Base-by-base conservation (phyloP, 2,888 invertebrate genomes). In the Lasioglossum figueresi region DNA sequence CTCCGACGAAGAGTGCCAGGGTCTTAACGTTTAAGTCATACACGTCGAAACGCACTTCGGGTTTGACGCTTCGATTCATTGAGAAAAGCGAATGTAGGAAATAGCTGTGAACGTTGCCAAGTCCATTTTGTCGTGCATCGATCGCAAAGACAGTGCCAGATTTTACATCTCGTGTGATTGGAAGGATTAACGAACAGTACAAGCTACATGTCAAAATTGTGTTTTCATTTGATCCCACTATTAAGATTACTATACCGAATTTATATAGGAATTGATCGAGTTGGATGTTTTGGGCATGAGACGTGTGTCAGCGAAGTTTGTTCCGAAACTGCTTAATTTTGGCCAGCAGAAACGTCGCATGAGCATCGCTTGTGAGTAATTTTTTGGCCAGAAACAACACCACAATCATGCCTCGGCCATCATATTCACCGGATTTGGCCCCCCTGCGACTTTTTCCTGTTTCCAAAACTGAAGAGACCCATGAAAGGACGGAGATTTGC, bases 111-210 rank as follows among this genome's bases (percentile, higher is more conserved):
- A 82, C 82, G 80, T 77, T 88, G 86, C 79, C 86, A 88, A 82
- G 73, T 82, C 82, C 87, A 86, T 87, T 87, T 76, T 48, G 52
- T 68, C 75, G 63, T 73, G 73, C 63, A 88, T 88, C 87, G 86
- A 88, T 88, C 52, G 31, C 31, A 76, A 73, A 73, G 72, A 77
- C 48, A 56, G 52, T 76, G 82, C 70, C 73, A 71, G 71, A 71
- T 40, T 76, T 82, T 78, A 56, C 76, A 72, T 87, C 83, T 83
- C 75, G 45, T 78, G 56, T 37, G 76, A 80, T 45, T 52, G 27
- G 40, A 77, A 77, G 52, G 87, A 87, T 88, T 83, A 79, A 81
- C 68, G 68, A 81, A 81, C 79, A 79, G 80, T 77, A 66, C 66
- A 27, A 40, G 59, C 16, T n/a, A 48, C 68, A 43, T 72, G 40